Percentiles rank a stretch among this genome's conserved stretches.
Conservation (phyloP, 2,797 vertebrate genomes). For the Odontamblyopus rebecca region DNA sequence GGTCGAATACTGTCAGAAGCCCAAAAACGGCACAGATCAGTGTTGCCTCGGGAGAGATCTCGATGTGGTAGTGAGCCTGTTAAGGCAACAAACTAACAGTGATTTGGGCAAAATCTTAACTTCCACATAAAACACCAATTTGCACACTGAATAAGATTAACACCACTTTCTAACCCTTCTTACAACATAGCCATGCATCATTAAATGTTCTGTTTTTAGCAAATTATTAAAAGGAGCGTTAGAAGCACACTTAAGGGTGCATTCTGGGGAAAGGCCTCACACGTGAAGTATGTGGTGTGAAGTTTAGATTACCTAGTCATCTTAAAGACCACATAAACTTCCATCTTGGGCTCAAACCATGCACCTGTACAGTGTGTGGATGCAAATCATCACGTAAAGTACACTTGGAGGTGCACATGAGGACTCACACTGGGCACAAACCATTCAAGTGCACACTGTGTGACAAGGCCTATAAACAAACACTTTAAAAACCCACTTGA, state of each 20-base stretch:
- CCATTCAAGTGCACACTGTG: conserved; percentile 52
- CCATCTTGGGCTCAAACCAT: conserved; percentile 49
- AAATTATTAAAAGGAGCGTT: conserved; percentile 30
- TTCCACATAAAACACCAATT: too few relatives aligned
- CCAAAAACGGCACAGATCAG: too few relatives aligned
- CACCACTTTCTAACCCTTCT: too few relatives aligned
- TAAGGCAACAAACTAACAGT: too few relatives aligned
- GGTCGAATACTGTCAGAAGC: too few relatives aligned
- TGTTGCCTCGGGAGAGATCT: too few relatives aligned
- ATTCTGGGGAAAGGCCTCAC: conserved; percentile 29
- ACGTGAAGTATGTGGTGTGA: conserved; percentile 45
- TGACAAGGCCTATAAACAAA: conserved; percentile 53
- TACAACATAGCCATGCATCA: not conserved
- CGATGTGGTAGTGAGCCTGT: too few relatives aligned
- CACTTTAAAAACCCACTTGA: conserved; percentile 61
- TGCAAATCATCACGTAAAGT: conserved; percentile 38
- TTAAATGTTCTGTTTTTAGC: conserved; percentile 23
- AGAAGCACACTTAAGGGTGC: not conserved
- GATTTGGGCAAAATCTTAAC: too few relatives aligned
- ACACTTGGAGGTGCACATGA: conserved; percentile 56
- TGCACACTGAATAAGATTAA: too few relatives aligned
- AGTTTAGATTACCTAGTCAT: conserved; percentile 39
- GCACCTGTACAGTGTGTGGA: conserved; percentile 41
- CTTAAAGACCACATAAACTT: conserved; percentile 38
- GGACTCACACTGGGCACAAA: conserved; percentile 58